phyloP scores from a whole-genome alignment of 2,113 vertebrate genomes.

The Arothron firmamentum region DNA sequence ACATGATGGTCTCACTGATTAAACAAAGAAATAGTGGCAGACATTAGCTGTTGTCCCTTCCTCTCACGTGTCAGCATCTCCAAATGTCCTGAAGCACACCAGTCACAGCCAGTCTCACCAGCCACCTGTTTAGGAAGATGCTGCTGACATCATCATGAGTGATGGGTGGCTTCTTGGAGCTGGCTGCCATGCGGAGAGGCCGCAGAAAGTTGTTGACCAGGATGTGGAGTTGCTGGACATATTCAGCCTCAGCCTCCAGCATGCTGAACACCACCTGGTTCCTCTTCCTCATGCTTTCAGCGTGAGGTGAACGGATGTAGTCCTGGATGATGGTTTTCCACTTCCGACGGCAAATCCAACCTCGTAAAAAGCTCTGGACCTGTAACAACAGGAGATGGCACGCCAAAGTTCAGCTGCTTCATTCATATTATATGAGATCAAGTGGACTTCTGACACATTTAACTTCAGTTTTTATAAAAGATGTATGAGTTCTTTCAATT shows the following conservation, averaged over 20 bases:
- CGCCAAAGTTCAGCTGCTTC: too few relatives aligned
- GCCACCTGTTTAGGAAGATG: slow-evolving; percentile 98
- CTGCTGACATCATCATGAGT: slow-evolving; percentile 97
- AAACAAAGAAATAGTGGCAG: slow-evolving; percentile 15
- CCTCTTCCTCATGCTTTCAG: slow-evolving; percentile 97
- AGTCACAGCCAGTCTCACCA: slow-evolving; percentile 11
- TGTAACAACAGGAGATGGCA: slow-evolving; percentile 35
- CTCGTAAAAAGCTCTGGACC: slow-evolving; percentile 97
- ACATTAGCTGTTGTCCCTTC: background rate
- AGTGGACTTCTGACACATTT: too few relatives aligned
- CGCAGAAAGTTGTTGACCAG: slow-evolving; percentile 97
- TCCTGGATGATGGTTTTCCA: slow-evolving; percentile 99
- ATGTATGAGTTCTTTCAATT: too few relatives aligned
- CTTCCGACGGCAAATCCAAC: slow-evolving; percentile 95
- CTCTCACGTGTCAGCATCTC: background rate
- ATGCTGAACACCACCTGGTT: slow-evolving; percentile 99
- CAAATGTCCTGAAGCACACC: background rate
- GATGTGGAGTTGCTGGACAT: slow-evolving; percentile 97
- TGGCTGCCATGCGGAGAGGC: slow-evolving; percentile 94
- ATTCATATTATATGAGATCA: too few relatives aligned
- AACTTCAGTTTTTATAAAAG: too few relatives aligned
- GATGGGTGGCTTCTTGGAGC: slow-evolving; percentile 96
- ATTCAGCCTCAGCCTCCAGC: slow-evolving; percentile 96
- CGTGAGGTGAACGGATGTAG: slow-evolving; percentile 95
- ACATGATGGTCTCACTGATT: slow-evolving; percentile 97